Percentiles rank a stretch among this genome's conserved stretches.
Evolutionary conservation across 2,797 vertebrate genomes (phyloP).

Genomic region (Molossus alvarezi): DNA sequence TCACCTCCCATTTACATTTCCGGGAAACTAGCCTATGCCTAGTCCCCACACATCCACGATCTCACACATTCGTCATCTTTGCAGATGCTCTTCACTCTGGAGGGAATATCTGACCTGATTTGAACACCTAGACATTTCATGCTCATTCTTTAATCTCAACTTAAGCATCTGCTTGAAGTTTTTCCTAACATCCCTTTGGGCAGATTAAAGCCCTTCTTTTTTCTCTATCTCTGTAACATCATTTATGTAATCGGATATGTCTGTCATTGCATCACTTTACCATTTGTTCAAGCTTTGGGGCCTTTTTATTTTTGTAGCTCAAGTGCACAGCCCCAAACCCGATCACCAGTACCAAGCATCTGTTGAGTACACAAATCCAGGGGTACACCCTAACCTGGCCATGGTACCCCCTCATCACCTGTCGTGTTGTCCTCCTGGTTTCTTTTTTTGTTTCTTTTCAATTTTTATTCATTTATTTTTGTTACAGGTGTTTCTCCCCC

Average conservation of each 20-base stretch:
- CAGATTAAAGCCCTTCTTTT: not conserved
- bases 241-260: not conserved
- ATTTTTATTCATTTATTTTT: no score
- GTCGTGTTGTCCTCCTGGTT: not conserved
- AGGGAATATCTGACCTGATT: not conserved
- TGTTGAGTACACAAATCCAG: not conserved
- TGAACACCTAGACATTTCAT: not conserved
- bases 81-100: rapidly evolving
- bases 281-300: not conserved
- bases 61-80: not conserved
- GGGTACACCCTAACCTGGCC: not conserved
- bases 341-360: not conserved
- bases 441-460: no score
- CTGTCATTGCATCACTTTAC: not conserved
- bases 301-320: not conserved
- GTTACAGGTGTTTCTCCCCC: no score
- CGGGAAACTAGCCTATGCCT: rapidly evolving
- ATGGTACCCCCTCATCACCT: not conserved
- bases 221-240: not conserved
- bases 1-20: not conserved
- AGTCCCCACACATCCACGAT: rapidly evolving
- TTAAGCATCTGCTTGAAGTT: not conserved
- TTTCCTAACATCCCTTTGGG: not conserved
- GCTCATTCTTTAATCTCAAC: not conserved
- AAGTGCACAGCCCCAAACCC: not conserved